phyloP scores from a whole-genome alignment of 2,113 vertebrate genomes.

The Myrmecobius fasciatus region DNA sequence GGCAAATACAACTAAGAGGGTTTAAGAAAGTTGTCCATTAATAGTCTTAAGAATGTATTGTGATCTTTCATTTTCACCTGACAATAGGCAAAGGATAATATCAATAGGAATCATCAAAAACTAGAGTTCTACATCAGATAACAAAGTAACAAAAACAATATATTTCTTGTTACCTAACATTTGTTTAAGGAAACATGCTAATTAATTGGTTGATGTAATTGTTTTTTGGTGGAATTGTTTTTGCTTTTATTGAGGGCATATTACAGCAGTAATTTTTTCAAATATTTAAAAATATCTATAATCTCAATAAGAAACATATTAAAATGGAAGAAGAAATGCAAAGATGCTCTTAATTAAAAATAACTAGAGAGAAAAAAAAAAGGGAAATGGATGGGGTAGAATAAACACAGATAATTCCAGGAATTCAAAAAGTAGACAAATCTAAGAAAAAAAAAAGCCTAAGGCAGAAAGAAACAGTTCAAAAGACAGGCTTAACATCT shows the following conservation, averaged over 20 bases:
- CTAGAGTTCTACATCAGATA: background rate
- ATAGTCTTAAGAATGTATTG: background rate
- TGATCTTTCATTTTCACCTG: background rate
- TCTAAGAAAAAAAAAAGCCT: background rate
- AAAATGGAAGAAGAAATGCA: background rate
- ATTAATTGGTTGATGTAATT: background rate
- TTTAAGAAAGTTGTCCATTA: background rate
- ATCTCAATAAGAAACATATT: background rate
- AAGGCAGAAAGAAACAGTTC: background rate
- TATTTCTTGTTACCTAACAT: background rate
- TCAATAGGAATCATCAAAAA: background rate
- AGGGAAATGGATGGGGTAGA: background rate
- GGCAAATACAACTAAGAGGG: background rate
- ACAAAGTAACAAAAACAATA: background rate
- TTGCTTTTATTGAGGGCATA: background rate
- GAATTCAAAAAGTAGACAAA: background rate
- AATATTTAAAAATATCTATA: background rate
- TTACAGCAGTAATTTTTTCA: background rate
- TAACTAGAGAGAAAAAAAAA: background rate
- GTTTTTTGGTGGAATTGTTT: no score
- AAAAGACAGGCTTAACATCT: background rate
- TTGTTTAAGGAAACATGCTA: background rate
- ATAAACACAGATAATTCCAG: background rate
- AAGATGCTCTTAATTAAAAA: background rate
- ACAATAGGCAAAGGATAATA: background rate